Evolutionary conservation across 2,888 invertebrate species (phyloP).

Genomic region (Gibbula magus): DNA sequence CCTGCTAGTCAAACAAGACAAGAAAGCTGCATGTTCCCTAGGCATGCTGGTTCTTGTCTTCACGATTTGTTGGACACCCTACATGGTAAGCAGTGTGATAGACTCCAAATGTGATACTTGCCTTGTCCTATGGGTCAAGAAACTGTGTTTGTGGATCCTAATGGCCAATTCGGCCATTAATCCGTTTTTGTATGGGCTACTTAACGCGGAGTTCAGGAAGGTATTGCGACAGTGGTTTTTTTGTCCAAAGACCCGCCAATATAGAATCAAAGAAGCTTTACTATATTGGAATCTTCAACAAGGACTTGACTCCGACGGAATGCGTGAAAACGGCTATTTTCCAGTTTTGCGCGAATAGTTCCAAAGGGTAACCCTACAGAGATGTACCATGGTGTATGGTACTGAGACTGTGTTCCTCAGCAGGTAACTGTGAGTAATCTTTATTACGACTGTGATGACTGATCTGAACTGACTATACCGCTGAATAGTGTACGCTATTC

Average conservation of each 20-base stretch:
- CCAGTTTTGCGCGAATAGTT: neutral
- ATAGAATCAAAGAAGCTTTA: conserved; percentile 47
- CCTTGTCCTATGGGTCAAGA: conserved; percentile 47
- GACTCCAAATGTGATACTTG: conserved; percentile 42
- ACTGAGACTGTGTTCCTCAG: too few species aligned
- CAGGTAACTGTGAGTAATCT: too few species aligned
- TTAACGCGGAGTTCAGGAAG: conserved; percentile 62
- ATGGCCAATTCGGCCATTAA: conserved; percentile 62
- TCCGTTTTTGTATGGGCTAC: conserved; percentile 65
- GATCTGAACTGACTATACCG: too few species aligned
- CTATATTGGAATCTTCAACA: conserved; percentile 42
- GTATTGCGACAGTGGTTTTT: conserved; percentile 51
- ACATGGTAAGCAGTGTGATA: conserved; percentile 52
- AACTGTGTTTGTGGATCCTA: conserved; percentile 57
- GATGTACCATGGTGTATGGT: too few species aligned
- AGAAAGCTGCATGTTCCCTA: conserved; percentile 62
- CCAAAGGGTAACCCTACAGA: neutral
- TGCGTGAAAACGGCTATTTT: conserved; percentile 25
- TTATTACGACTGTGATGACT: too few species aligned
- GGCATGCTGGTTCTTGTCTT: conserved; percentile 60
- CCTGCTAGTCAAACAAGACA: conserved; percentile 63
- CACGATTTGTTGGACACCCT: conserved; percentile 65
- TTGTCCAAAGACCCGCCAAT: conserved; percentile 34
- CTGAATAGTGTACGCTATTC: too few species aligned
- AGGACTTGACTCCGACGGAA: conserved; percentile 27